Evolutionary conservation across 2,113 vertebrate species (phyloP).

Genomic region (Prietella phreatophila): DNA sequence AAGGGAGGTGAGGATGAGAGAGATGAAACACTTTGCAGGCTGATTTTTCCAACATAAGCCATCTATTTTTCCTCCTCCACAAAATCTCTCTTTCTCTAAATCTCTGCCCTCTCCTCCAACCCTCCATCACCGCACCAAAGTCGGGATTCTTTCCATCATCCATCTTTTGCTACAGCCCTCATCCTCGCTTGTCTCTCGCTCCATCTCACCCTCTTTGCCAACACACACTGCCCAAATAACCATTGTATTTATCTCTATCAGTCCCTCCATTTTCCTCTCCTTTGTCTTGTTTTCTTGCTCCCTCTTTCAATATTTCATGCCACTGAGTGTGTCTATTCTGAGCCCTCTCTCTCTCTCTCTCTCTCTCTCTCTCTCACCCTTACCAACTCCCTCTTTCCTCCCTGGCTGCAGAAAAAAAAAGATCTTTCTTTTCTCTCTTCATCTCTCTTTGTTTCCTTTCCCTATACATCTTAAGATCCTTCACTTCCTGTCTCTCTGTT

Average conservation of each 20-base stretch:
- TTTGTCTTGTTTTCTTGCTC: slow-evolving; percentile 70
- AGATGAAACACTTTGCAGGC: slow-evolving; percentile 65
- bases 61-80: slow-evolving; percentile 61
- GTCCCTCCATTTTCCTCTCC: slow-evolving; percentile 72
- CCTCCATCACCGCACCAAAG: slow-evolving; percentile 31
- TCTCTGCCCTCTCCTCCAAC: slow-evolving; percentile 30
- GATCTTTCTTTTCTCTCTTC: slow-evolving; percentile 20
- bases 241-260: slow-evolving; percentile 80
- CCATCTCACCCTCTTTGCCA: slow-evolving; percentile 43
- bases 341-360: slow-evolving; percentile 61
- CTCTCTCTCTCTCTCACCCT: too few relatives aligned
- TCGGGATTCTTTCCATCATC: slow-evolving; percentile 61
- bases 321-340: slow-evolving; percentile 76
- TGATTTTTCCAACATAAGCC: slow-evolving; percentile 66
- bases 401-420: slow-evolving; percentile 54
- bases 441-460: slow-evolving; percentile 52
- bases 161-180: slow-evolving; percentile 61
- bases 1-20: slow-evolving; percentile 32
- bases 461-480: slow-evolving; percentile 66
- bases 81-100: slow-evolving; percentile 31
- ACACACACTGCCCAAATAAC: slow-evolving; percentile 55
- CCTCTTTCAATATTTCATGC: slow-evolving; percentile 79
- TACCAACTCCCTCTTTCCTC: slow-evolving; percentile 49
- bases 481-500: slow-evolving; percentile 51
- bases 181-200: slow-evolving; percentile 51